Percentiles rank a stretch among this genome's conserved stretches.
Evolutionary conservation across 2,888 invertebrate genomes (phyloP).

Genomic region (Pristionchus exspectatus): DNA sequence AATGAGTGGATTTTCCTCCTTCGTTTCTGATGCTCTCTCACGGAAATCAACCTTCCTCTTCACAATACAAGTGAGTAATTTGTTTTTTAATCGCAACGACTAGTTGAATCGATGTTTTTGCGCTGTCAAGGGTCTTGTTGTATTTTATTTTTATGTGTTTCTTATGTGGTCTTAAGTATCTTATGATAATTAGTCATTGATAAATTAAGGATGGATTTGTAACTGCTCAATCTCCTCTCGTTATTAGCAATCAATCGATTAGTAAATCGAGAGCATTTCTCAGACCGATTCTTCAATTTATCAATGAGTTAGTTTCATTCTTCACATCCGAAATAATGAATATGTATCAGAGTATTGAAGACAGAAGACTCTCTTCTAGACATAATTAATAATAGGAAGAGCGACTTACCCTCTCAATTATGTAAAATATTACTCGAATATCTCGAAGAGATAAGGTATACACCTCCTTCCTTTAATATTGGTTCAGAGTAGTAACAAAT

Average conservation of each 20-base stretch:
- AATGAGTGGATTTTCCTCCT: neutral
- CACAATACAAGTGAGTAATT: neutral
- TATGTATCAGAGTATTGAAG: neutral
- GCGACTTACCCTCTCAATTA: slow-evolving; percentile 15
- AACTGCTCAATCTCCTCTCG: neutral
- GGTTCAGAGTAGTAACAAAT: neutral
- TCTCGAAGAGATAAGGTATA: slow-evolving; percentile 41
- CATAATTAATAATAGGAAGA: neutral
- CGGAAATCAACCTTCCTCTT: slow-evolving; percentile 29
- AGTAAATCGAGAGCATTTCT: neutral
- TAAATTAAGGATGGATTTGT: neutral
- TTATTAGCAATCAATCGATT: slow-evolving; percentile 29
- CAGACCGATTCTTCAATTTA: neutral
- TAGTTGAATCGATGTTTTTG: no score
- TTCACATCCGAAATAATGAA: neutral
- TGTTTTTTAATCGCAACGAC: no score
- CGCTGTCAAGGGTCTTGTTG: no score
- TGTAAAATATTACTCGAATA: neutral
- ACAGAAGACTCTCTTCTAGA: neutral
- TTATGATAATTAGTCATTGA: neutral
- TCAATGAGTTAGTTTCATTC: neutral
- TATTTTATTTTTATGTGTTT: neutral
- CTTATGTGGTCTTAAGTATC: neutral
- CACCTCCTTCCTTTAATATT: neutral
- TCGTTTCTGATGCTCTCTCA: neutral